These are phyloP conservation scores for Clavelina lepadiformis DNA, from an alignment of 23 tunicate genomes.

Conservation along the genomic window DNA sequence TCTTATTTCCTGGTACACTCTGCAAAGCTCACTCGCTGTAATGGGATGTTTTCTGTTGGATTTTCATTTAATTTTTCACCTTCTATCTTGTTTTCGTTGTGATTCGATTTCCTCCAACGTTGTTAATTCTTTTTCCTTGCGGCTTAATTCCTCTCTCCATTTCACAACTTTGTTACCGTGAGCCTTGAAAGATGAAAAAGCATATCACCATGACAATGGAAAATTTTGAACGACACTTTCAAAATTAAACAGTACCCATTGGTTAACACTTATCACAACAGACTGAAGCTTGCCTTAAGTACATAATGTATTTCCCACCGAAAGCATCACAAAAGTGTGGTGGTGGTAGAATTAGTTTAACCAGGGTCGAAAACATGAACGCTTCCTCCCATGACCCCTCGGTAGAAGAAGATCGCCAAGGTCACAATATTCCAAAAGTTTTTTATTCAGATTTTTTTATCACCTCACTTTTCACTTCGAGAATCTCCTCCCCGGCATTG, in stretches of 20 bases:
- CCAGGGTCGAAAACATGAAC: too few relatives aligned
- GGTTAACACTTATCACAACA: neutral
- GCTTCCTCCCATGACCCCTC: too few relatives aligned
- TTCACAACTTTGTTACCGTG: conserved; percentile 52
- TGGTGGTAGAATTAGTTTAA: too few relatives aligned
- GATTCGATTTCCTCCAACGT: conserved; percentile 14
- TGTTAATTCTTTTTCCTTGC: conserved; percentile 16
- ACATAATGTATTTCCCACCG: too few relatives aligned
- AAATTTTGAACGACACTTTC: neutral
- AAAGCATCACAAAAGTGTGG: too few relatives aligned
- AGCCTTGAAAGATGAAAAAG: conserved; percentile 8
- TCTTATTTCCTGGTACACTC: conserved; percentile 3
- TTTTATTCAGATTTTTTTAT: neutral
- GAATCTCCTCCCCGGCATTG: conserved; percentile 44
- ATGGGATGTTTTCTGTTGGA: neutral
- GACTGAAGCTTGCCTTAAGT: neutral
- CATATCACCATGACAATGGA: neutral
- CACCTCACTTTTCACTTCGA: conserved; percentile 64
- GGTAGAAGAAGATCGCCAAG: too few relatives aligned
- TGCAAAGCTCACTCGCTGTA: neutral
- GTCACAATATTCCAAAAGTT: too few relatives aligned
- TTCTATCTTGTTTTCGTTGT: conserved; percentile 22
- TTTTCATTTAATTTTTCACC: neutral
- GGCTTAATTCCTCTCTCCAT: conserved; percentile 25
- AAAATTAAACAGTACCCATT: neutral